Evolutionary conservation across 2,113 vertebrate species (phyloP), one percentile per base, ranked within the genome.

Genomic region (Opisthocomus hoazin): DNA sequence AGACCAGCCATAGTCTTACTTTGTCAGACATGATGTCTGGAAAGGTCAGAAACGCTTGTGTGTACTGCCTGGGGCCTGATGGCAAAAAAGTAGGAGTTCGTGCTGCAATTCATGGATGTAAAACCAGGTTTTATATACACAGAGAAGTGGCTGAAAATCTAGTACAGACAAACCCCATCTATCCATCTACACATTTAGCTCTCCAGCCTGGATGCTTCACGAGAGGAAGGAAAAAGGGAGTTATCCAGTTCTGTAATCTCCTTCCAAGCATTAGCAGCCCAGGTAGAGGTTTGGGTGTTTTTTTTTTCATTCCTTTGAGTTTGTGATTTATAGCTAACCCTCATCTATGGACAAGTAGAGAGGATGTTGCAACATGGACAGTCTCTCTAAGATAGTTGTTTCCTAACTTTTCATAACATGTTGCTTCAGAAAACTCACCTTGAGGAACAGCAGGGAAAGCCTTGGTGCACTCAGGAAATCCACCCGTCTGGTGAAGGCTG

Each of bases 1-100:
- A n/a, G 43, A 19, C 16, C 1, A 1, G 37, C 12, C 37, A 5
- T 11, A 26, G 57, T 23, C 43, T 58, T 1, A 0, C 37, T 56
- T 1, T 0, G 46, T 20, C 43, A 39, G 50, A 30, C 0, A 1
- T 14, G 20, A 9, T 22, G 77, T 36, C 64, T 78, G 65, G 34
- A 30, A 57, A 45, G 50, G 43, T 87, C 70, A 70, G 37, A 70
- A 57, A 30, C 7, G 20, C 50, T 43, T 34, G 21, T 34, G 30
- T n/a, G 26, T 51, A 24, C 69, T 69, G 61, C 13, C 22, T 45
- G 43, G 11, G 51, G 29, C 21, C 43, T 32, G 43, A 17, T 15
- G 51, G 26, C 12, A 43, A 60, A 63, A 13, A 15, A 29, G 10
- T 6, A 15, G 32, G 15, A 57, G 58, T 15, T 61, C 15, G 6